phyloP scores from a whole-genome alignment of 1,140 invertebrate species.

The Metaphire vulgaris region DNA sequence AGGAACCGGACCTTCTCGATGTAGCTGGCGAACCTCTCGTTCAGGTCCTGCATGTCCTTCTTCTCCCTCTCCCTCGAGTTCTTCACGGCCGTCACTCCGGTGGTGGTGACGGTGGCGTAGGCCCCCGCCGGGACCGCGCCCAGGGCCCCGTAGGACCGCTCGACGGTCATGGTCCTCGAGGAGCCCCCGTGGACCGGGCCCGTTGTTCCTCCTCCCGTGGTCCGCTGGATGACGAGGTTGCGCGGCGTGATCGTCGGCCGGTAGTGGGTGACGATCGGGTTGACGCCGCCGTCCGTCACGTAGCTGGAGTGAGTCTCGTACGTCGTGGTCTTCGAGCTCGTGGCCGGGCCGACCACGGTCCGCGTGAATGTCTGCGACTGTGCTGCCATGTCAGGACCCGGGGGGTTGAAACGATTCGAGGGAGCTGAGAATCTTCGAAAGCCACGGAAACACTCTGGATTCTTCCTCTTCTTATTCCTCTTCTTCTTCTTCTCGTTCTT shows the following conservation, averaged over 20 bases:
- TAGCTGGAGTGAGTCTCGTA: constrained; percentile 19
- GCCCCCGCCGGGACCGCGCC: not conserved
- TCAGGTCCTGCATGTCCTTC: constrained; percentile 28
- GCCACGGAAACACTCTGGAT: too few species aligned
- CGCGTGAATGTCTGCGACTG: constrained; percentile 6
- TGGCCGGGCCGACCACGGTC: constrained; percentile 1
- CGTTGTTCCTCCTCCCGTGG: not conserved
- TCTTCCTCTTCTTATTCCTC: not conserved
- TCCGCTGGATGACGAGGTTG: constrained; percentile 15
- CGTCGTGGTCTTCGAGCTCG: not conserved
- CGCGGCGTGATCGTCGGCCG: not conserved
- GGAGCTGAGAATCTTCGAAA: too few species aligned
- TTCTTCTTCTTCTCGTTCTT: not conserved
- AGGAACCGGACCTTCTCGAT: constrained; percentile 26
- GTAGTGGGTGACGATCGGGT: not conserved
- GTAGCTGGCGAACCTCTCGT: constrained; percentile 23
- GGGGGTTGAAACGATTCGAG: not conserved
- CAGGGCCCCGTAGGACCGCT: not conserved
- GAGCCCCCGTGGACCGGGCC: not conserved
- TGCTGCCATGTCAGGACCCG: not conserved
- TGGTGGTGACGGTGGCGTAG: not conserved
- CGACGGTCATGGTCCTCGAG: not conserved
- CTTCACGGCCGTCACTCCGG: not conserved
- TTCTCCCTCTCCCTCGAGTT: constrained; percentile 24
- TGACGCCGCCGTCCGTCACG: not conserved